phyloP scores from a whole-genome alignment of 2,888 invertebrate genomes.

The Protonemura montana region DNA sequence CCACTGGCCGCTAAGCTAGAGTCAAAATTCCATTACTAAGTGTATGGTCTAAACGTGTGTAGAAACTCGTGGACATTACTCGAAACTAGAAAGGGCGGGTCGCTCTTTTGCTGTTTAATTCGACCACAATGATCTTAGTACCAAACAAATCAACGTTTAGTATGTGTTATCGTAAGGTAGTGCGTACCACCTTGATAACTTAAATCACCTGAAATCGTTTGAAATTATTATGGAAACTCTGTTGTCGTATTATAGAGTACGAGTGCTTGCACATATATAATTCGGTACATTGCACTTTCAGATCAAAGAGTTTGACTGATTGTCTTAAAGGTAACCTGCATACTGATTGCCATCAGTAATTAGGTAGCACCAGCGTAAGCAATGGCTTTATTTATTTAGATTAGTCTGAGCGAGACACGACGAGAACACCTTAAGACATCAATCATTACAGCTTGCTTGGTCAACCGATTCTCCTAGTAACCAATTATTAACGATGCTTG shows the following conservation, averaged over 20 bases:
- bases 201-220: neutral
- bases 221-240: neutral
- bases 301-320: constrained; percentile 7
- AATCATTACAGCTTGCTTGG: constrained; percentile 13
- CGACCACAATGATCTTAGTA: neutral
- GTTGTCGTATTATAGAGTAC: no score
- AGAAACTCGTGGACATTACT: no score
- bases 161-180: neutral
- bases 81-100: no score
- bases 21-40: neutral
- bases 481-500: neutral
- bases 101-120: neutral
- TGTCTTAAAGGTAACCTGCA: neutral
- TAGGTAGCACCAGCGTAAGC: neutral
- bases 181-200: no score
- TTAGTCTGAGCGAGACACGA: neutral
- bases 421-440: neutral
- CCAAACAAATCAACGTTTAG: neutral
- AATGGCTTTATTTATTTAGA: constrained; percentile 12
- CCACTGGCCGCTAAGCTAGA: neutral
- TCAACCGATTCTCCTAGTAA: constrained; percentile 2
- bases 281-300: neutral
- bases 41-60: no score
- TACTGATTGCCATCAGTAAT: neutral
- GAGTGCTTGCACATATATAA: neutral